Evolutionary conservation across 2,888 invertebrate species (phyloP).

Genomic region (Bibio marci): DNA sequence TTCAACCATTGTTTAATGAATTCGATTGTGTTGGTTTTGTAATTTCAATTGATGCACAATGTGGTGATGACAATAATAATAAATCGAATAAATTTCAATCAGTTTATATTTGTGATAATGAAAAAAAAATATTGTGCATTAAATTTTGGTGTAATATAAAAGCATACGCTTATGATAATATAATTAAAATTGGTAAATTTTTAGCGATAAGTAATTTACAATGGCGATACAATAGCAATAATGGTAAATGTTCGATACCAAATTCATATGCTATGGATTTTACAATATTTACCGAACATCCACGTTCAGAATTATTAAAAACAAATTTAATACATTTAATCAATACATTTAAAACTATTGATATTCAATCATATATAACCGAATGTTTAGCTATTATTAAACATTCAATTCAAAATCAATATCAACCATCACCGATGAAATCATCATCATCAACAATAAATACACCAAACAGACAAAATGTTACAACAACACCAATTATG

Average conservation of each 20-base stretch:
- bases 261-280: slow-evolving; percentile 44
- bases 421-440: neutral
- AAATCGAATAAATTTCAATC: slow-evolving; percentile 30
- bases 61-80: neutral
- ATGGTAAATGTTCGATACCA: slow-evolving; percentile 30
- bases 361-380: slow-evolving; percentile 11
- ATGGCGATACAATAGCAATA: slow-evolving; percentile 33
- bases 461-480: neutral
- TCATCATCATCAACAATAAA: neutral
- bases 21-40: slow-evolving; percentile 57
- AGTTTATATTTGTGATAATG: slow-evolving; percentile 38
- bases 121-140: slow-evolving; percentile 34
- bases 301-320: slow-evolving; percentile 34
- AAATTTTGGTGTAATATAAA: slow-evolving; percentile 38
- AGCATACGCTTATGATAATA: slow-evolving; percentile 34
- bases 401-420: slow-evolving; percentile 4
- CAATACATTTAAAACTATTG: slow-evolving; percentile 18
- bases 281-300: slow-evolving; percentile 41
- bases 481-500: too few species aligned
- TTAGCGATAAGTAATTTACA: slow-evolving; percentile 46
- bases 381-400: slow-evolving; percentile 18
- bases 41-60: slow-evolving; percentile 28
- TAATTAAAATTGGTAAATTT: slow-evolving; percentile 37
- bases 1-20: slow-evolving; percentile 41
- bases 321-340: slow-evolving; percentile 31